Conservation (phyloP, 1,140 invertebrate species). For the Hydropsyche tenuis region DNA sequence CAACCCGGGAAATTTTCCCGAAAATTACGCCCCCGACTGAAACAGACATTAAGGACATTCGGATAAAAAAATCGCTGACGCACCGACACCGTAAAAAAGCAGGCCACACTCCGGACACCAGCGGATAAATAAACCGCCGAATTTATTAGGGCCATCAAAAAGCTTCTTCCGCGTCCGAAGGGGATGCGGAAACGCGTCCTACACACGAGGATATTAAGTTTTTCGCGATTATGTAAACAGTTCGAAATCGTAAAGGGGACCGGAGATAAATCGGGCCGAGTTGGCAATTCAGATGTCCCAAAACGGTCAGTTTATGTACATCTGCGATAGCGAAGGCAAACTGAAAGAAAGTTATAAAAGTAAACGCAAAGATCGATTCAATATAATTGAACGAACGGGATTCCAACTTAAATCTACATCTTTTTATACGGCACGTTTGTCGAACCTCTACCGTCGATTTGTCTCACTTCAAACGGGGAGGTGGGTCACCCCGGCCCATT, state of each 20-base stretch:
- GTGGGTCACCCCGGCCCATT: not conserved
- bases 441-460: slow-evolving; percentile 13
- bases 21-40: too few relatives aligned
- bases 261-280: too few relatives aligned
- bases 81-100: not conserved
- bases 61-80: not conserved
- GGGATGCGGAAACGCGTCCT: not conserved
- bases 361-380: too few relatives aligned
- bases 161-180: too few relatives aligned
- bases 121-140: slow-evolving; percentile 1
- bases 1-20: too few relatives aligned
- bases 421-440: not conserved
- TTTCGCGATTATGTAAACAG: slow-evolving; percentile 16
- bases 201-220: not conserved
- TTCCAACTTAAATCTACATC: not conserved
- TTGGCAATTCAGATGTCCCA: too few relatives aligned
- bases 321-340: too few relatives aligned
- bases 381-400: too few relatives aligned
- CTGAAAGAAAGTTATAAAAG: too few relatives aligned
- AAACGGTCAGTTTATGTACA: too few relatives aligned
- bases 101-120: not conserved
- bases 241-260: not conserved
- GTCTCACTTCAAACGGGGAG: slow-evolving; percentile 18
- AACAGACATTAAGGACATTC: too few relatives aligned
- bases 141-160: slow-evolving; percentile 2